phyloP scores from a whole-genome alignment of 2,888 invertebrate species.

The Galerucella pusilla region DNA sequence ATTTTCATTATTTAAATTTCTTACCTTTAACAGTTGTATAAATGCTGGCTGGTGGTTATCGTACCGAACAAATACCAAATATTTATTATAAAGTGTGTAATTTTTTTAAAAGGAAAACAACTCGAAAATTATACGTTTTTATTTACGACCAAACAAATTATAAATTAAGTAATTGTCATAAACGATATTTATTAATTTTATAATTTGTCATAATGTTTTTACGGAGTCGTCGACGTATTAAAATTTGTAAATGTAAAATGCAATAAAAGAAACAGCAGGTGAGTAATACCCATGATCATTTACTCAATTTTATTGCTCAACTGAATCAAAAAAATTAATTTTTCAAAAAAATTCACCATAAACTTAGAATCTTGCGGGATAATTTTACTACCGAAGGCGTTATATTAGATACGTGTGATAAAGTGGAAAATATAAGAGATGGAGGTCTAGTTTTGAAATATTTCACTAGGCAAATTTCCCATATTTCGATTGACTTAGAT shows the following conservation, averaged over 20 bases:
- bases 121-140: not conserved
- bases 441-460: no score
- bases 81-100: no score
- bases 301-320: not conserved
- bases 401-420: not conserved
- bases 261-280: constrained; percentile 3
- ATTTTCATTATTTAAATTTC: no score
- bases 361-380: not conserved
- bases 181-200: not conserved
- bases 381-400: not conserved
- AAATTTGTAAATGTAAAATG: not conserved
- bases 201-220: constrained; percentile 2
- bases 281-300: not conserved
- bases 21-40: no score
- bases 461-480: no score
- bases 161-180: not conserved
- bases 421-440: not conserved
- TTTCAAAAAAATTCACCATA: not conserved
- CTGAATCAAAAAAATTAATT: not conserved
- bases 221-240: not conserved
- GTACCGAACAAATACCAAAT: no score
- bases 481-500: no score
- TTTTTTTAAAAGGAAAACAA: no score
- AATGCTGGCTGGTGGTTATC: no score
- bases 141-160: not conserved